Evolutionary conservation across 92 coral and sea anemone species (phyloP).

Genomic region (Diadumene lineata): DNA sequence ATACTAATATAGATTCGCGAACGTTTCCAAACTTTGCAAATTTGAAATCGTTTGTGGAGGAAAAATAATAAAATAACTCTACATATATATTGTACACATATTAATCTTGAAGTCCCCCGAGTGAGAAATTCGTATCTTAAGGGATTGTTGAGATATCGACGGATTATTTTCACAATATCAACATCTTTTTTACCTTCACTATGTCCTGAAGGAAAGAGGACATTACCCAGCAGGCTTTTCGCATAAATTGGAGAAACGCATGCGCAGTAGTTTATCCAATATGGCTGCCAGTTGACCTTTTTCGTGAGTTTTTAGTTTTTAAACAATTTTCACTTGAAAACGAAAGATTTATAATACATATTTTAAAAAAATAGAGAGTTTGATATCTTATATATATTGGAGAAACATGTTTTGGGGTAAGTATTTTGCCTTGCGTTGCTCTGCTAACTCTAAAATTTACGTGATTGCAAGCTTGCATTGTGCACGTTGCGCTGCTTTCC

Average conservation of each 20-base stretch:
- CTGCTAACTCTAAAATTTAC: not conserved
- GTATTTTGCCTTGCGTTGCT: not conserved
- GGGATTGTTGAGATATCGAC: conserved; percentile 67
- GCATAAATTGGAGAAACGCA: conserved; percentile 49
- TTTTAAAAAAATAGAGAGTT: not conserved
- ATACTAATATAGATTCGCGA: not conserved
- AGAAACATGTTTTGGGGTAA: conserved; percentile 98
- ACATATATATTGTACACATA: not conserved
- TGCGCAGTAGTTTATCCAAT: conserved; percentile 58
- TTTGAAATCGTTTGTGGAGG: not conserved
- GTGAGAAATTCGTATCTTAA: not conserved
- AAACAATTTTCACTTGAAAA: conserved; percentile 1
- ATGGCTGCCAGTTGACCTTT: conserved; percentile 62
- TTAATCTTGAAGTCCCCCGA: not conserved
- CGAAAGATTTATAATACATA: not conserved
- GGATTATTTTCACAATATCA: conserved; percentile 43
- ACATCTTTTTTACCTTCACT: conserved; percentile 73
- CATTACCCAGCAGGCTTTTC: conserved; percentile 73
- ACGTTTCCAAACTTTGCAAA: not conserved
- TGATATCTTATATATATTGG: not conserved
- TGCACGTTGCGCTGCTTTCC: conserved; percentile 1
- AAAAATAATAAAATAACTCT: not conserved
- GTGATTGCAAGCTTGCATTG: conserved; percentile 3
- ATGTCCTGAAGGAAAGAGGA: conserved; percentile 91
- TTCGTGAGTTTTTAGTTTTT: conserved; percentile 16